phyloP scores from a whole-genome alignment of 1,140 invertebrate species.

The Drosophila obscura region DNA sequence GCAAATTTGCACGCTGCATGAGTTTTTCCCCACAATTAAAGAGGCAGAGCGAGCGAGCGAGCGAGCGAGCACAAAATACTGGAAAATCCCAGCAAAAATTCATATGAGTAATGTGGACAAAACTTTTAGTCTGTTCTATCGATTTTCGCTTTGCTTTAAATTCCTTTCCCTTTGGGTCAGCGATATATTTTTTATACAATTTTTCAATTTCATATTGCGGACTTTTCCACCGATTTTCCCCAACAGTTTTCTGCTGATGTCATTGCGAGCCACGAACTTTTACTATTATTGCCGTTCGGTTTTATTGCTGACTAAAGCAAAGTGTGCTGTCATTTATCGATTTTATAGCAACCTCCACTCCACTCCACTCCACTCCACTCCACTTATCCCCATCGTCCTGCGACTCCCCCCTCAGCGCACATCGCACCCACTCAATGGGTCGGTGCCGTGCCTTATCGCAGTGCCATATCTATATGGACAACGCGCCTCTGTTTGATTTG shows the following conservation, averaged over 20 bases:
- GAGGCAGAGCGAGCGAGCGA: neutral
- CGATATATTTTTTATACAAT: slow-evolving; percentile 22
- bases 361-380: slow-evolving; percentile 14
- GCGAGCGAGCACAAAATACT: too few species aligned
- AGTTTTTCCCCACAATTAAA: slow-evolving; percentile 21
- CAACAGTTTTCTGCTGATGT: slow-evolving; percentile 66
- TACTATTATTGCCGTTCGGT: slow-evolving; percentile 68
- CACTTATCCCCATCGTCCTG: neutral
- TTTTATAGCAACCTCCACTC: slow-evolving; percentile 67
- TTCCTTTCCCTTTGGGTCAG: slow-evolving; percentile 9
- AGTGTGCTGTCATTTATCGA: slow-evolving; percentile 79
- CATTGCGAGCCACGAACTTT: slow-evolving; percentile 65
- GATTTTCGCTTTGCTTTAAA: slow-evolving; percentile 22
- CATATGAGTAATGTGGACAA: slow-evolving; percentile 13
- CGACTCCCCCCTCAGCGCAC: slow-evolving; percentile 4
- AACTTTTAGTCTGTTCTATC: slow-evolving; percentile 30
- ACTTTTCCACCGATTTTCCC: slow-evolving; percentile 31
- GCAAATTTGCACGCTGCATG: slow-evolving; percentile 43
- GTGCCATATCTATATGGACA: slow-evolving; percentile 56
- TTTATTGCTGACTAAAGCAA: slow-evolving; percentile 70
- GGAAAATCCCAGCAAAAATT: too few species aligned
- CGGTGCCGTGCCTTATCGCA: slow-evolving; percentile 32
- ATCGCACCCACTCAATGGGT: neutral
- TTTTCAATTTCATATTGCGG: slow-evolving; percentile 40
- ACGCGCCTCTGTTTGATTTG: slow-evolving; percentile 72